Evolutionary conservation across 92 coral and sea anemone species (phyloP), one percentile per base, ranked within the genome.

Genomic region (Porites divaricata): DNA sequence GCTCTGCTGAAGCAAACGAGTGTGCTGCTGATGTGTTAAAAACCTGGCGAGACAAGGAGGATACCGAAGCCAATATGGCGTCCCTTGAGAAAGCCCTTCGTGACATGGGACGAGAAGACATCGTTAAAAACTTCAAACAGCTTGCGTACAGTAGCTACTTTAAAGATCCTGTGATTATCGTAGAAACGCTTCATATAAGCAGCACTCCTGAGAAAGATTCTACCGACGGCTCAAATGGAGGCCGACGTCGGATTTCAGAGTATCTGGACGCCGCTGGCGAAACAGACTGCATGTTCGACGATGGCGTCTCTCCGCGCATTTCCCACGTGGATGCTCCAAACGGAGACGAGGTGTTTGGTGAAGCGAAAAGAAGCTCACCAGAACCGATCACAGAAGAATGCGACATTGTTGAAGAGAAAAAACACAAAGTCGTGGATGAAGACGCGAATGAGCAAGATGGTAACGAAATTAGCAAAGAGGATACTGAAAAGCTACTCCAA

Each of bases 101-200:
- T 63, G 91, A 88, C 70, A 91, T 91, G 68, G 95, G 93, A 72
- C 95, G 99, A 53, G 97, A 88, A 24, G 98, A 95, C 77, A 83
- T 97, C 74, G 76, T 87, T 6, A 87, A 88, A 2, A 92, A 97
- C 63, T 97, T 97, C 90, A 97, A 97, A 72, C 89, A 86, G 24
- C 89, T 97, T 62, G 99, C 99, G 8, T 95, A 97, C 80, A 90
- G 96, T n/a, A 96, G 98, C 85, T 96, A 96, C 81, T 81, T 95
- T 21, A 90, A 89, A 72, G 98, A 92, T 7, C 94, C 93, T 2
- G 83, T 92, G 64, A 88, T 91, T 58, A 86, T 92, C 76, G 89
- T 93, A 64, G 93, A 96, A 74, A 92, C 94, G 15, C 88, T 85
- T 19, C 83, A 75, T 64, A 73, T 86, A 84, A 84, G 81, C 56